Base-by-base conservation (phyloP, 2,888 invertebrate species). In the Orthosia cruda region DNA sequence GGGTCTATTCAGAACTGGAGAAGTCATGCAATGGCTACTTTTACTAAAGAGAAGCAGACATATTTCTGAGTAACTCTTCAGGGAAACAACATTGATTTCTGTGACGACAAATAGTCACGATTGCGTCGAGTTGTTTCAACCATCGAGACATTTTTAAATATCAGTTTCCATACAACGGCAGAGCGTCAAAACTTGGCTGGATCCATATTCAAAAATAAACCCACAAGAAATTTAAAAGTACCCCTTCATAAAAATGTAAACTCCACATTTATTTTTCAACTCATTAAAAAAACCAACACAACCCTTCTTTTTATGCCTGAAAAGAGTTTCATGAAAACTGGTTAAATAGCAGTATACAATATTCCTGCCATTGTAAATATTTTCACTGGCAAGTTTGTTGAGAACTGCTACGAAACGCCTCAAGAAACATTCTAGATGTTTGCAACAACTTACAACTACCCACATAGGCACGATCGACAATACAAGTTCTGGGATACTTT, bases 351-450 rank as follows among this genome's bases (percentile, higher is more conserved):
- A 47, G 57, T 20, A 80, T 40, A 81, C 74, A 83, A 71, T 80
- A 68, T 74, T 81, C 23, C 15, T 80, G 61, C 47, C 68, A 80
- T 66, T 84, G 80, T 81, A 81, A 81, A 81, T 79, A 81, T 71
- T 81, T 83, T 79, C 54, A 54, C 54, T 55, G 23, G 73, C 52
- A 54, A 70, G 70, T 83, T 81, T 83, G 74, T 57, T 61, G 12
- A 1, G 15, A 79, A 74, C 68, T 83, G 40, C 70, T 54, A 64
- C 26, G n/a, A 57, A 72, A 70, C 59, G 74, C 74, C 70, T 58
- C 59, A 23, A 74, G 65, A 57, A 83, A 79, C 67, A 83, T 78
- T 83, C 54, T 80, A 73, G 76, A 67, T 64, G 59, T 64, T 73
- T 66, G 40, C 13, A 57, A 63, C 63, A 80, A 82, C 71, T 61